Evolutionary conservation across 2,113 vertebrate species (phyloP), one percentile per base, ranked within the genome.

Genomic region (Myiagra hebetior): DNA sequence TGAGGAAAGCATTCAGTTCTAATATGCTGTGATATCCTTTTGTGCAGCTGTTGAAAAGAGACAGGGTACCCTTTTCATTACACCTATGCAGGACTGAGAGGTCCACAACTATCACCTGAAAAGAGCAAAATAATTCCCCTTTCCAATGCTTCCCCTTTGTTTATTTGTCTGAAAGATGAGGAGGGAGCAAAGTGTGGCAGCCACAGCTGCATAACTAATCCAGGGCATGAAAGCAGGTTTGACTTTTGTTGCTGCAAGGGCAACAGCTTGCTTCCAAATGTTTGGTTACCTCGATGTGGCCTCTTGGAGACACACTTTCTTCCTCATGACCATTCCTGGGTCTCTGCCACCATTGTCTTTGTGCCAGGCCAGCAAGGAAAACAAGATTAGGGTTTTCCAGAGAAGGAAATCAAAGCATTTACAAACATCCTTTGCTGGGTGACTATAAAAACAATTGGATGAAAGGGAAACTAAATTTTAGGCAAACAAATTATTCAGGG

Each of bases 41-140:
- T 68, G 12, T 0, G 0, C 23, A 69, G 14, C 11, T 10, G 1
- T 65, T 31, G 26, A 28, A 65, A 70, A 57, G 42, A 56, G 12
- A 20, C 3, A 42, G 14, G 6, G 14, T 27, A 18, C 7, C 7
- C 13, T 73, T 65, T 68, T 68, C 7, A 2, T 67, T 23, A 55
- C 6, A 6, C 7, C 14, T 18, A 9, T 10, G 23, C 20, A 59
- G n/a, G n/a, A 64, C 46, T 44, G 15, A 56, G 22, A 76, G 6
- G 5, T 68, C 28, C 41, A n/a, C 18, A 72, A 11, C 14, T n/a
- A 21, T 72, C n/a, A 47, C 3, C 3, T 46, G n/a, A 70, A 76
- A 64, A 68, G 37, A 41, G 9, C 9, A 65, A 65, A 75, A 60
- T 42, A 9, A 42, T n/a, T 5, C 0, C 15, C 7, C 11, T 64